These are phyloP conservation scores for Drosophila sproati DNA, from an alignment of 1,140 invertebrate species.

Conservation along the genomic window DNA sequence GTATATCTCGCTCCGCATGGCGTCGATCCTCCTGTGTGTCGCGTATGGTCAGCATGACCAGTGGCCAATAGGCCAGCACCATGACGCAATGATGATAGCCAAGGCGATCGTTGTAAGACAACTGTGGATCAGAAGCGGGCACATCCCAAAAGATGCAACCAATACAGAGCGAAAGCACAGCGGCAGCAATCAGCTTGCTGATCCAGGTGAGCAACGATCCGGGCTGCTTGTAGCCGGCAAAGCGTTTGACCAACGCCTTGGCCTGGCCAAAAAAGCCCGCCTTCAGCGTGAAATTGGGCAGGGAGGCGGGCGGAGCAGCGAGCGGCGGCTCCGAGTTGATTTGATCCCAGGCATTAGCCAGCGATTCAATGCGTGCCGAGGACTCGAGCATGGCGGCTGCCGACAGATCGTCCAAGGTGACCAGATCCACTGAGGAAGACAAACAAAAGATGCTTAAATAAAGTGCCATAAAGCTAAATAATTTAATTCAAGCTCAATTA, in stretches of 20 bases:
- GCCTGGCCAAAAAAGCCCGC: slow-evolving; percentile 85
- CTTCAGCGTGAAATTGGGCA: slow-evolving; percentile 78
- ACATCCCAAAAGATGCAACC: slow-evolving; percentile 96
- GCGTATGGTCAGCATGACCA: slow-evolving; percentile 89
- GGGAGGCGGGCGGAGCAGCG: slow-evolving; percentile 78
- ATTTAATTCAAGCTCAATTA: background rate
- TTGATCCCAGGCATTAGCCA: slow-evolving; percentile 90
- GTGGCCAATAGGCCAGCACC: slow-evolving; percentile 91
- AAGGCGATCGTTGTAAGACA: slow-evolving; percentile 90
- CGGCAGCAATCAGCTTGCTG: slow-evolving; percentile 90
- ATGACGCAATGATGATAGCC: slow-evolving; percentile 94
- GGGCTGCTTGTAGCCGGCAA: slow-evolving; percentile 93
- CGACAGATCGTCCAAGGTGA: slow-evolving; percentile 96
- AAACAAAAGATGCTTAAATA: background rate
- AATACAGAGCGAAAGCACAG: slow-evolving; percentile 92
- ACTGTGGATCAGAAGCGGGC: slow-evolving; percentile 89
- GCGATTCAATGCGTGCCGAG: slow-evolving; percentile 94
- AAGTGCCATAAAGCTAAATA: background rate
- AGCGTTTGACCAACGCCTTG: slow-evolving; percentile 77
- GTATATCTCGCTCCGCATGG: slow-evolving; percentile 91
- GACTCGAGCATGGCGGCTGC: slow-evolving; percentile 97
- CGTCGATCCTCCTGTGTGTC: slow-evolving; percentile 89
- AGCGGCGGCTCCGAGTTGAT: slow-evolving; percentile 84
- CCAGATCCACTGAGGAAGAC: slow-evolving; percentile 92
- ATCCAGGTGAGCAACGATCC: slow-evolving; percentile 92